Base-by-base conservation (phyloP, 2,888 invertebrate genomes). In the Dasysyrphus albostriatus region DNA sequence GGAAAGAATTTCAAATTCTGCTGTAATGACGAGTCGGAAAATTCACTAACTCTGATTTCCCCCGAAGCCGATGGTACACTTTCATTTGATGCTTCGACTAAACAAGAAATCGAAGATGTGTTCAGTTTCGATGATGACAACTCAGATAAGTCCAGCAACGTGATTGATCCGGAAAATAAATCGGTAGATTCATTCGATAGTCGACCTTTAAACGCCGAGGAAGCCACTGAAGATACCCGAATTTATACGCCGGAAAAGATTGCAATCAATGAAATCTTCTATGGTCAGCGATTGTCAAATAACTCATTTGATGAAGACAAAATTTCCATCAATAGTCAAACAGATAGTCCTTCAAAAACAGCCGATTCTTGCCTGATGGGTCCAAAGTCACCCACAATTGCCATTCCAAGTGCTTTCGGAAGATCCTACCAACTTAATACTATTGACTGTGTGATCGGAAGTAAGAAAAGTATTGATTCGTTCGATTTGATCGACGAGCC, bases 41-140 rank as follows among this genome's bases (percentile, higher is more conserved):
- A 89, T 69, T 89, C 89, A 0, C 56, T 89, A 51, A 90, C 90
- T 3, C 79, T 91, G 54, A 90, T 89, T 44, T 90, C 90, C 9
- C 88, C 89, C 3, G 89, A 89, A 32, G 90, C 90, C 4, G 90
- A 90, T 19, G 89, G 88, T 19, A 90, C 90, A 1, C 85, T 90
- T 2, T 90, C 90, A 0, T 79, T 88, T 29, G 89, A 90, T 61
- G 72, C 88, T 1, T 81, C 89, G n/a, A 89, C 90, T 0, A 92
- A 92, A 54, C 89, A 90, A 92, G 91, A 94, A 90, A 90, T 91
- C 88, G 89, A 96, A 88, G 95, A 95, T 88, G 94, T 97, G 51
- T 97, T 96, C 89, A 94, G 95, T 82, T 96, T 97, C 91, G 97
- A 97, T 29, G 92, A 92, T 75, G 92, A 92, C 39, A 90, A 89